phyloP scores from a whole-genome alignment of 2,888 invertebrate species.

The Hipparchia sbordonii region DNA sequence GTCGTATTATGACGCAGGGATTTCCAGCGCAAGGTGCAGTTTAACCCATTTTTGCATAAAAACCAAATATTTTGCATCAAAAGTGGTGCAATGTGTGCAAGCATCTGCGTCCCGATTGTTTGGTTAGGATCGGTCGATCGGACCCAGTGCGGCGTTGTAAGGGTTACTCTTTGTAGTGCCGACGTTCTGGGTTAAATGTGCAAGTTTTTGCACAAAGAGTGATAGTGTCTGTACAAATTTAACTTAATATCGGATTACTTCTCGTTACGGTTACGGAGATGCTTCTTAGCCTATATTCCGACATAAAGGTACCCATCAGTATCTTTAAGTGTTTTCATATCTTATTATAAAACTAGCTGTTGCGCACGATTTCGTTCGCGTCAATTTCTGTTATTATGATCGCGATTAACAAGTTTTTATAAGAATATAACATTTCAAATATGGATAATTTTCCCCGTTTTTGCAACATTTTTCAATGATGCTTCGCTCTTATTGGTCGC shows the following conservation, averaged over 20 bases:
- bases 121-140: conserved; percentile 66
- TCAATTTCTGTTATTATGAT: too few species aligned
- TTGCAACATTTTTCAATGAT: too few species aligned
- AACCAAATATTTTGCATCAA: conserved; percentile 54
- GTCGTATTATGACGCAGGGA: conserved; percentile 63
- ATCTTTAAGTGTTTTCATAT: background rate
- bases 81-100: conserved; percentile 66
- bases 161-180: conserved; percentile 65
- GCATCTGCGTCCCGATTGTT: conserved; percentile 74
- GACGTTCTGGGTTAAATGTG: conserved; percentile 49
- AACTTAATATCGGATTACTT: conserved; percentile 31
- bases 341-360: too few species aligned
- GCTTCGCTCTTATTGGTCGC: too few species aligned
- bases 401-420: too few species aligned
- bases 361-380: too few species aligned
- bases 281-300: conserved; percentile 15
- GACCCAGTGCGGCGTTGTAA: conserved; percentile 57
- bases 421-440: too few species aligned
- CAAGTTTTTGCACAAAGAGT: conserved; percentile 44
- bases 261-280: conserved; percentile 16
- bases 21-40: conserved; percentile 72
- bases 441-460: too few species aligned
- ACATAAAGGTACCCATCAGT: background rate
- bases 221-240: conserved; percentile 28
- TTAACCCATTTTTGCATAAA: conserved; percentile 77